Evolutionary conservation across 2,888 invertebrate species (phyloP).

Genomic region (Stenodema calcarata): DNA sequence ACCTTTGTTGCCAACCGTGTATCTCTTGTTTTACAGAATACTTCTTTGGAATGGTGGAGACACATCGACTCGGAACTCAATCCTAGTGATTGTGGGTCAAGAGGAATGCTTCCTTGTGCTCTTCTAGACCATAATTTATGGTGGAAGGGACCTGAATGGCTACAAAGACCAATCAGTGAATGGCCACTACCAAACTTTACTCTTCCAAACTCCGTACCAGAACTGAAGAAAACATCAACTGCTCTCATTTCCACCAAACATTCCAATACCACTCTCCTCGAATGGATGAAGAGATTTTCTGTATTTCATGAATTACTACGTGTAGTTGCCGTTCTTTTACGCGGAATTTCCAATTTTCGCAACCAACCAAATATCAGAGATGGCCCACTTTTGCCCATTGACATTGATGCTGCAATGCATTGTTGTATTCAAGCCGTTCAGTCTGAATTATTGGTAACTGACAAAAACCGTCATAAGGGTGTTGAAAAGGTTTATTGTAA

Average conservation of each 20-base stretch:
- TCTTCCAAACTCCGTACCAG: not conserved
- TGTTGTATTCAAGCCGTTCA: constrained; percentile 8
- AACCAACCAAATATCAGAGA: not conserved
- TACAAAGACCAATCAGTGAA: not conserved
- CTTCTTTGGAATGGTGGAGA: constrained; percentile 26
- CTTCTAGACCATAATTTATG: constrained; percentile 21
- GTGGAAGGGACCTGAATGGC: constrained; percentile 50
- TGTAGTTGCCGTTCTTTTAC: constrained; percentile 14
- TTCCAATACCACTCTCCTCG: not conserved
- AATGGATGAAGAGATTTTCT: constrained; percentile 24
- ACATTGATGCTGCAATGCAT: not conserved
- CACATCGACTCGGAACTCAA: constrained; percentile 44
- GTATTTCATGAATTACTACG: not conserved
- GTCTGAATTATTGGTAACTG: not conserved
- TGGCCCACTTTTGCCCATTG: not conserved
- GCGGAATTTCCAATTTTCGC: not conserved
- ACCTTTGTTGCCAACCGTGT: constrained; percentile 51
- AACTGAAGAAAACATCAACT: not conserved
- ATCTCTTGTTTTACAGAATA: not conserved
- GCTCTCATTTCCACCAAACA: not conserved
- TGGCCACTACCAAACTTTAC: not conserved
- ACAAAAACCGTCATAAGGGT: not conserved
- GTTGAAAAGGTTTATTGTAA: not conserved
- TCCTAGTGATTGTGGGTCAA: constrained; percentile 48
- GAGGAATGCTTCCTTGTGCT: constrained; percentile 33